phyloP scores from a whole-genome alignment of 2,888 invertebrate species.

The Adelphocoris suturalis region DNA sequence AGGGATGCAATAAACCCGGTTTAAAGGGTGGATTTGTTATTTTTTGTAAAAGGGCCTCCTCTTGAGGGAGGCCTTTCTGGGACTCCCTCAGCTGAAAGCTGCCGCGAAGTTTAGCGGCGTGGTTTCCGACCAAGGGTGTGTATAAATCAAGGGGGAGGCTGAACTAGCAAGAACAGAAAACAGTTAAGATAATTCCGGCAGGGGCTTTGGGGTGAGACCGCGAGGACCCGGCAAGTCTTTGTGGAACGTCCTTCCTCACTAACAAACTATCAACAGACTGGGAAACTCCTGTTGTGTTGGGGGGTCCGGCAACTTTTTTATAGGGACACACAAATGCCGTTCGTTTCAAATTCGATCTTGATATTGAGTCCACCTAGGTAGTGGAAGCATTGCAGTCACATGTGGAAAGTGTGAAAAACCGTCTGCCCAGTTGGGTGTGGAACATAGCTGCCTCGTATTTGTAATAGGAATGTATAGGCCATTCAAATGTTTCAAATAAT shows the following conservation, averaged over 20 bases:
- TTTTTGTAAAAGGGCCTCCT: neutral
- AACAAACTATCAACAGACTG: conserved; percentile 49
- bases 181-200: conserved; percentile 49
- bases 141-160: conserved; percentile 52
- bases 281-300: neutral
- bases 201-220: conserved; percentile 29
- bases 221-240: neutral
- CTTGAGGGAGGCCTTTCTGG: neutral
- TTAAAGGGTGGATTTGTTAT: conserved; percentile 55
- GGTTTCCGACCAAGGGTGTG: conserved; percentile 22
- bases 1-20: conserved; percentile 55
- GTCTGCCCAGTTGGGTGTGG: too few species aligned
- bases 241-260: neutral
- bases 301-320: too few species aligned
- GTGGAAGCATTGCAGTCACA: too few species aligned
- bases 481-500: too few species aligned
- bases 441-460: too few species aligned
- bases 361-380: too few species aligned
- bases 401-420: too few species aligned
- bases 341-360: too few species aligned
- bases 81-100: neutral
- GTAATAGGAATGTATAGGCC: too few species aligned
- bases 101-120: conserved; percentile 43
- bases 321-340: too few species aligned
- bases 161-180: conserved; percentile 60